Evolutionary conservation across 1,140 invertebrate species (phyloP).

Genomic region (Contarinia nasturtii): DNA sequence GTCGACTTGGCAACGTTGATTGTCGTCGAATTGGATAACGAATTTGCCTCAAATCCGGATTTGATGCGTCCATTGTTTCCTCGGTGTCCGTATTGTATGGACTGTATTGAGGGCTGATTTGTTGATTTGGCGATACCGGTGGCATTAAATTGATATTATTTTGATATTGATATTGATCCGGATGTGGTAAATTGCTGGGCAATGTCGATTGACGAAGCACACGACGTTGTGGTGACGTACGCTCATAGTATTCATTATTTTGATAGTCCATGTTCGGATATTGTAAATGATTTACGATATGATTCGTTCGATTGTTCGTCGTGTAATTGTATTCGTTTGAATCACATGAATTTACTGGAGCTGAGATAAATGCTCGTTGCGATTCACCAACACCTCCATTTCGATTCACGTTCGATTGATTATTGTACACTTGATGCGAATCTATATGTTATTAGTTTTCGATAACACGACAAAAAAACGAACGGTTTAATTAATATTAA

Average conservation of each 20-base stretch:
- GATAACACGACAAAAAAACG: too few relatives aligned
- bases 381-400: too few relatives aligned
- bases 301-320: too few relatives aligned
- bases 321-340: too few relatives aligned
- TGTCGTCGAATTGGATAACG: slow-evolving; percentile 16
- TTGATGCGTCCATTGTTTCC: slow-evolving; percentile 17
- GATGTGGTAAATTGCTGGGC: slow-evolving; percentile 11
- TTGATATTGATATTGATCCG: slow-evolving; percentile 15
- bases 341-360: too few relatives aligned
- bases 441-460: too few relatives aligned
- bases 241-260: slow-evolving; percentile 2
- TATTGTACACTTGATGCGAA: too few relatives aligned
- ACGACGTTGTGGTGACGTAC: slow-evolving; percentile 8
- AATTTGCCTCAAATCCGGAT: slow-evolving; percentile 13
- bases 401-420: too few relatives aligned
- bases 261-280: slow-evolving; percentile 3
- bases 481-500: too few relatives aligned
- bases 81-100: slow-evolving; percentile 20
- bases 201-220: slow-evolving; percentile 22
- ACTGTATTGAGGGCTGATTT: slow-evolving; percentile 20
- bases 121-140: slow-evolving; percentile 18
- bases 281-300: too few relatives aligned
- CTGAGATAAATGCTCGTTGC: too few relatives aligned
- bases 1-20: slow-evolving; percentile 20
- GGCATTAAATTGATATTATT: slow-evolving; percentile 19